A percentile compares a stretch with the other conserved stretches of the same genome.
Conservation (phyloP, 2,888 invertebrate species). For the Quadroppia sp. region DNA sequence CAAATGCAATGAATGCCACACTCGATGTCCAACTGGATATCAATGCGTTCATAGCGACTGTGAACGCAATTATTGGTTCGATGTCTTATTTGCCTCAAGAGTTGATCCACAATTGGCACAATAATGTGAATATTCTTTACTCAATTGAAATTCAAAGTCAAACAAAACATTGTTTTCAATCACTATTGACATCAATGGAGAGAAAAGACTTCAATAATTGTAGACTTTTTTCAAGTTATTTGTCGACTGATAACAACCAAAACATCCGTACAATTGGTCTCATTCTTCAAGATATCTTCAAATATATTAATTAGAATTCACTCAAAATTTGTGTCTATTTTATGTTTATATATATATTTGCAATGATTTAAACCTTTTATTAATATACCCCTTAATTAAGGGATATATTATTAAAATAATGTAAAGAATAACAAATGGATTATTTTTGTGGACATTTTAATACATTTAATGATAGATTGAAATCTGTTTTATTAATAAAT, state of each 20-base stretch:
- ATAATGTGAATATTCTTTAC: neutral
- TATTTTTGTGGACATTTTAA: no score
- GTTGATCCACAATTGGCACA: neutral
- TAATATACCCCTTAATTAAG: no score
- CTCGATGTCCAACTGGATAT: neutral
- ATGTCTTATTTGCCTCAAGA: constrained; percentile 16
- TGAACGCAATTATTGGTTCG: neutral
- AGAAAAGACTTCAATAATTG: constrained; percentile 3
- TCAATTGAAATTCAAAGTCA: neutral
- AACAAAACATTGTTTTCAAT: neutral
- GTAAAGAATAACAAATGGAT: no score
- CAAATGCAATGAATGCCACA: neutral
- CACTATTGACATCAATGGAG: neutral
- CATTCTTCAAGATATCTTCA: neutral
- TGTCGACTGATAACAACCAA: constrained; percentile 3
- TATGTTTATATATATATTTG: no score
- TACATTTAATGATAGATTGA: no score
- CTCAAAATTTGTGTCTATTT: no score
- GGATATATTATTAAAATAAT: no score
- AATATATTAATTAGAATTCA: neutral
- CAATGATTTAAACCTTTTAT: no score
- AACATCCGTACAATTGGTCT: neutral
- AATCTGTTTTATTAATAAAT: no score
- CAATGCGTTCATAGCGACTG: neutral
- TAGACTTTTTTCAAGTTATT: neutral